A percentile compares a stretch with the other conserved stretches of the same genome.
Evolutionary conservation across 2,888 invertebrate genomes (phyloP).

Genomic region (Tiphia femorata): DNA sequence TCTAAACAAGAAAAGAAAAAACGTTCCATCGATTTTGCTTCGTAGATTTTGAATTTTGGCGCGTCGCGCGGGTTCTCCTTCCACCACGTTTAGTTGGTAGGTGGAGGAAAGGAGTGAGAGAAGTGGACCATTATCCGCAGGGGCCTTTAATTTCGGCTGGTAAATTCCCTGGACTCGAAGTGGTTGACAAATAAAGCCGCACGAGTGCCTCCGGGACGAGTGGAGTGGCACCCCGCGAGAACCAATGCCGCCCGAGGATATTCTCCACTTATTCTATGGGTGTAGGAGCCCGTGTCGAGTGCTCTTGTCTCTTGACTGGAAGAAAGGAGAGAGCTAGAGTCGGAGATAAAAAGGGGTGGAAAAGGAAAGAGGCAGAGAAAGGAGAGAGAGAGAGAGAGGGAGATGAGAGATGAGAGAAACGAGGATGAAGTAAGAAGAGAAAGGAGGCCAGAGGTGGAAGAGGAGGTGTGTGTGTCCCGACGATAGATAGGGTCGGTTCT

Average conservation of each 20-base stretch:
- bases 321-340: slow-evolving; percentile 25
- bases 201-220: slow-evolving; percentile 17
- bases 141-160: slow-evolving; percentile 50
- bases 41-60: no score
- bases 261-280: slow-evolving; percentile 25
- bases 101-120: slow-evolving; percentile 34
- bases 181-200: slow-evolving; percentile 56
- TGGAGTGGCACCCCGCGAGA: slow-evolving; percentile 39
- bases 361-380: slow-evolving; percentile 19
- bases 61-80: no score
- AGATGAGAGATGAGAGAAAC: slow-evolving; percentile 21
- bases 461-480: slow-evolving; percentile 42
- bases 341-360: slow-evolving; percentile 19
- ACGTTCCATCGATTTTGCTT: no score
- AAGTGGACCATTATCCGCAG: slow-evolving; percentile 37
- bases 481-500: slow-evolving; percentile 63
- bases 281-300: slow-evolving; percentile 43
- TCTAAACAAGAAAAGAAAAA: no score
- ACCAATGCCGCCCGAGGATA: slow-evolving; percentile 39
- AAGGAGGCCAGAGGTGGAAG: slow-evolving; percentile 24
- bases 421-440: slow-evolving; percentile 16
- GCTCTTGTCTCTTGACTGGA: slow-evolving; percentile 32
- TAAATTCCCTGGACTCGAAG: slow-evolving; percentile 31
- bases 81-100: no score
- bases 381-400: slow-evolving; percentile 27